These are phyloP conservation scores for Enoplosus armatus DNA, from an alignment of 2,797 vertebrate species.

Conservation along the genomic window DNA sequence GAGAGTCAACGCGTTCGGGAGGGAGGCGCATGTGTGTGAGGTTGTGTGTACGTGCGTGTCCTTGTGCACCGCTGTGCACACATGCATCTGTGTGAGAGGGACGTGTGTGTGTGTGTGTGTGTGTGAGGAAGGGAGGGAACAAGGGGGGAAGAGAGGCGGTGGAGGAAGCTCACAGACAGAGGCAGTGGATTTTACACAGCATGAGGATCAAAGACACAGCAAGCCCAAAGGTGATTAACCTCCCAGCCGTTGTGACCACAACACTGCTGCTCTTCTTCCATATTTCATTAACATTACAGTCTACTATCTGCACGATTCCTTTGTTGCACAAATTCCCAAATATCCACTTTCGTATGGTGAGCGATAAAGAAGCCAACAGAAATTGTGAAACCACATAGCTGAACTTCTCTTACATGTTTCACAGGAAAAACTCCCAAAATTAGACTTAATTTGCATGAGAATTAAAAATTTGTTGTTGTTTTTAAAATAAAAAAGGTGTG, in stretches of 20 bases:
- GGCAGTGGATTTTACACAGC: constrained; percentile 79
- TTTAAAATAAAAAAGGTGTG: background rate
- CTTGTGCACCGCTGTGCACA: constrained; percentile 53
- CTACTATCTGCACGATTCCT: constrained; percentile 32
- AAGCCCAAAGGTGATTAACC: constrained; percentile 79
- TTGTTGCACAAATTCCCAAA: constrained; percentile 31
- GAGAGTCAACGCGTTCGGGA: constrained; percentile 51
- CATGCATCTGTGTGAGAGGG: constrained; percentile 45
- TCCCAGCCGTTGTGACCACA: constrained; percentile 70
- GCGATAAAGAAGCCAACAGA: background rate
- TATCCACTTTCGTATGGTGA: background rate
- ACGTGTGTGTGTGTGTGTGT: constrained; percentile 36
- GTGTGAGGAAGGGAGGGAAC: constrained; percentile 45
- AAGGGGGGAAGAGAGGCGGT: constrained; percentile 24
- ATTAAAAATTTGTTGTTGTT: background rate
- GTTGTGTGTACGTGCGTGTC: constrained; percentile 47
- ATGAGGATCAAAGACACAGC: constrained; percentile 76
- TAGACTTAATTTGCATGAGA: background rate
- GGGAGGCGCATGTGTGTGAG: constrained; percentile 54
- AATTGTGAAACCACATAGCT: constrained; percentile 13
- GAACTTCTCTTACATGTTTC: constrained; percentile 33
- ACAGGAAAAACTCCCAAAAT: constrained; percentile 18
- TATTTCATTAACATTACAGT: constrained; percentile 55
- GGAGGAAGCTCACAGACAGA: constrained; percentile 62
- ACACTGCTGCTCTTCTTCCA: constrained; percentile 51